phyloP scores from a whole-genome alignment of 2,888 invertebrate genomes.

The Agonopterix arenella region DNA sequence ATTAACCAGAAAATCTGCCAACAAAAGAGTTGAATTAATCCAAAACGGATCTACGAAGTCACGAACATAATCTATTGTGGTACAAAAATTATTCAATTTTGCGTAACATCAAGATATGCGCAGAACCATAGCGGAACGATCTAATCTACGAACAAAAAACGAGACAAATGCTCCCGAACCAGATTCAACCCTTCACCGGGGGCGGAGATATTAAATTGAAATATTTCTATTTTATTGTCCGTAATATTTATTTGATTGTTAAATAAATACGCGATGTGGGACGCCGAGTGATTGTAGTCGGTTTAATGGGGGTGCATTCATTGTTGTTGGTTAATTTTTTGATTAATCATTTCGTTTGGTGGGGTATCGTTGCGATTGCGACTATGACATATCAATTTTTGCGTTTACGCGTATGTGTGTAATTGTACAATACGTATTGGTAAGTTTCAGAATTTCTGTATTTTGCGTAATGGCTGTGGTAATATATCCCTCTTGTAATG shows the following conservation, averaged over 20 bases:
- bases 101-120: conserved; percentile 66
- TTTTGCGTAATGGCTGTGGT: too few relatives aligned
- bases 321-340: conserved; percentile 76
- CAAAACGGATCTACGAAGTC: conserved; percentile 27
- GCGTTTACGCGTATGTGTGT: background rate
- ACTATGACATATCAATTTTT: conserved; percentile 51
- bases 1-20: conserved; percentile 26
- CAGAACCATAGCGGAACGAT: conserved; percentile 26
- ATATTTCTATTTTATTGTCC: conserved; percentile 74
- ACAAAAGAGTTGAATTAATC: conserved; percentile 24
- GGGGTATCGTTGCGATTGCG: conserved; percentile 48
- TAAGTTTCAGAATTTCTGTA: too few relatives aligned
- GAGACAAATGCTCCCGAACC: conserved; percentile 37
- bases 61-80: conserved; percentile 39
- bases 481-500: too few relatives aligned
- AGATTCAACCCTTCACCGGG: conserved; percentile 61
- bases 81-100: conserved; percentile 62
- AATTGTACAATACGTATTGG: background rate
- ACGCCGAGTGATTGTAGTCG: conserved; percentile 62
- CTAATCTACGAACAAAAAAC: conserved; percentile 57
- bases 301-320: conserved; percentile 60
- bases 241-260: conserved; percentile 77
- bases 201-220: conserved; percentile 71
- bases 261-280: conserved; percentile 74
- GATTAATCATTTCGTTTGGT: conserved; percentile 67